Base-by-base conservation (phyloP, 2,113 vertebrate genomes). In the Origma solitaria region DNA sequence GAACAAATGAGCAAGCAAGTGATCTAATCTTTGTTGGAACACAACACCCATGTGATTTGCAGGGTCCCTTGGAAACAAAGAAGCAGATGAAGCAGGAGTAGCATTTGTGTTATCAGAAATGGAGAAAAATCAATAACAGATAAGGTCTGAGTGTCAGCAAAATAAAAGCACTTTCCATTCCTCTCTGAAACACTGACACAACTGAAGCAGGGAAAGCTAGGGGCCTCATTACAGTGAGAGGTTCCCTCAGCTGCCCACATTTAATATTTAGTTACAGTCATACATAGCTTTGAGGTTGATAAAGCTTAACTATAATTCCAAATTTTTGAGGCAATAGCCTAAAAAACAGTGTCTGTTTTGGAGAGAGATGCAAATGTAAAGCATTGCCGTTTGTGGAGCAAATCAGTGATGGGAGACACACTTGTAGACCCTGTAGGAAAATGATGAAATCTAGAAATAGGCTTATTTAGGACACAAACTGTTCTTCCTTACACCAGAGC, bases 121-220 rank as follows among this genome's bases (percentile, higher is more conserved):
- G 50, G 75, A 93, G 92, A 91, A 96, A 95, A 97, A 97, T 97
- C 95, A 96, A 90, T 97, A 96, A 85, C 31, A 93, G 95, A 97
- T 95, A 90, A n/a, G 61, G 53, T 72, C n/a, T 77, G 49, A 88
- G 51, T 45, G 70, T 94, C 93, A 93, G 86, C 56, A 79, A 92
- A 93, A 94, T 75, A 90, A 95, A 93, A 88, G 71, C 82, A 33
- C 49, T 96, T 94, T 95, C 82, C 13, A 5, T 71, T 80, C 23
- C 54, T 61, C 56, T 87, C 87, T 94, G 85, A 96, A 95, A 91
- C 92, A 44, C 20, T 66, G 57, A 60, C 76, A 80, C 56, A 69
- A n/a, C 13, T 79, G 68, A 88, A 93, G 72, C 35, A 58, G 60
- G 61, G 66, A 31, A 71, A 87, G 40, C 78, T 8, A 3, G 21